Base-by-base conservation (phyloP, 1,140 invertebrate genomes). In the Neodiprion fabricii region DNA sequence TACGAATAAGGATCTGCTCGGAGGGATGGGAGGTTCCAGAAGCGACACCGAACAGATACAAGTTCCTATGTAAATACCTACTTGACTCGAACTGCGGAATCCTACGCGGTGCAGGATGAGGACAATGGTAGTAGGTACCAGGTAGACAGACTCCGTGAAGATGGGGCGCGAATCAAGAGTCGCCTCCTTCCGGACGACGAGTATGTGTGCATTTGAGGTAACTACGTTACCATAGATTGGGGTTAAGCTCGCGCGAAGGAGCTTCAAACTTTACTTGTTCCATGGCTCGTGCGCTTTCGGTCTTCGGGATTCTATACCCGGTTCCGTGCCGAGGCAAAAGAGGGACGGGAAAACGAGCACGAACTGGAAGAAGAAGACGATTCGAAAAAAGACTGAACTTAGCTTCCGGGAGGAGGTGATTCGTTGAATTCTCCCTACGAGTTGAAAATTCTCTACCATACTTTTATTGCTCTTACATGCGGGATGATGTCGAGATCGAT, bases 31-130 rank as follows among this genome's bases (percentile, higher is more conserved):
- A 40, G 28, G 28, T 40, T 40, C 28, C 28, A 40, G 28, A 40
- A 40, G 28, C 53, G 53, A 61, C 53, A 61, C 53, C 53, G 53
- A 61, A 61, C n/a, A 17, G 53, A 61, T 61, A 61, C 53, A 17
- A 61, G 53, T 61, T 61, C 53, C 53, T 61, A 61, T 61, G 53
- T 61, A 61, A 61, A 61, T 61, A 61, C 53, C 53, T 61, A 61
- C 53, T 61, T 61, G 53, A 61, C 53, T 61, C 53, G 53, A 61
- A 61, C 53, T 61, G n/a, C 53, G 53, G 53, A 61, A 61, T 61
- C 53, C 53, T 40, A 5, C 1, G n/a, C 53, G 11, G 53, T 61
- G 11, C 53, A 17, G n/a, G 53, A 61, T 17, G 53, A 5, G 9
- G 53, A 61, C 53, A 61, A 61, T 61, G 4, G 53, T 40, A 40